Evolutionary conservation across 1,140 invertebrate species (phyloP).

Genomic region (Eumeta japonica): DNA sequence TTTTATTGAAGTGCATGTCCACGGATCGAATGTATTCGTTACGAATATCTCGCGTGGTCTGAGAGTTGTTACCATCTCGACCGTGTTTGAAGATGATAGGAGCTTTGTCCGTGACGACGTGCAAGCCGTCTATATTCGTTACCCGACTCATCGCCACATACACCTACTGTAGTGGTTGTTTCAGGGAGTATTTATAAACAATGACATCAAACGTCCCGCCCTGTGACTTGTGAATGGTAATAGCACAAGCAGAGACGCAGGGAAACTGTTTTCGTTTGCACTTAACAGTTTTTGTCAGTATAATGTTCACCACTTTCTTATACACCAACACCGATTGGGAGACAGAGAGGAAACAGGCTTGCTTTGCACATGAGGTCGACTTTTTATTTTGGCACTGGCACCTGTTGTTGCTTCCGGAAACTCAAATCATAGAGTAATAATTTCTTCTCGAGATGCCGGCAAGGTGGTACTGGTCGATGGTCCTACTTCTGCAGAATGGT

Average conservation of each 20-base stretch:
- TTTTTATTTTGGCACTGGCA: background rate
- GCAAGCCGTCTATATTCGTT: constrained; percentile 22
- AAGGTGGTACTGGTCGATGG: constrained; percentile 21
- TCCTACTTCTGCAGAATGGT: constrained; percentile 15
- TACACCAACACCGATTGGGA: constrained; percentile 9
- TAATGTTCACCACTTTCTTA: constrained; percentile 19
- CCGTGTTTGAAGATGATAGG: constrained; percentile 13
- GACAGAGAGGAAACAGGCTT: constrained; percentile 16
- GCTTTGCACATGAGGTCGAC: constrained; percentile 10
- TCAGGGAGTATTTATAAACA: constrained; percentile 16
- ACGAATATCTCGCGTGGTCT: constrained; percentile 15
- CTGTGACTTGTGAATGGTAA: constrained; percentile 15
- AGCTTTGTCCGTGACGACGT: constrained; percentile 15
- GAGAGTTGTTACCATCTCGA: constrained; percentile 14
- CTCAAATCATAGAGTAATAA: constrained; percentile 25
- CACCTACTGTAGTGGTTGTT: constrained; percentile 18
- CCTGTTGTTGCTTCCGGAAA: constrained; percentile 20
- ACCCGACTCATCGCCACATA: constrained; percentile 24
- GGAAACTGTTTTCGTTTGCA: no score
- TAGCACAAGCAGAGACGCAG: constrained; percentile 17
- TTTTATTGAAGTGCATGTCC: constrained; percentile 15
- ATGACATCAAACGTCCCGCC: no score
- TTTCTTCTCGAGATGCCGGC: constrained; percentile 23
- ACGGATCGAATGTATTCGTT: constrained; percentile 9
- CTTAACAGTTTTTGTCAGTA: constrained; percentile 11